phyloP scores from a whole-genome alignment of 2,888 invertebrate species.

The Drosophila sordidula region DNA sequence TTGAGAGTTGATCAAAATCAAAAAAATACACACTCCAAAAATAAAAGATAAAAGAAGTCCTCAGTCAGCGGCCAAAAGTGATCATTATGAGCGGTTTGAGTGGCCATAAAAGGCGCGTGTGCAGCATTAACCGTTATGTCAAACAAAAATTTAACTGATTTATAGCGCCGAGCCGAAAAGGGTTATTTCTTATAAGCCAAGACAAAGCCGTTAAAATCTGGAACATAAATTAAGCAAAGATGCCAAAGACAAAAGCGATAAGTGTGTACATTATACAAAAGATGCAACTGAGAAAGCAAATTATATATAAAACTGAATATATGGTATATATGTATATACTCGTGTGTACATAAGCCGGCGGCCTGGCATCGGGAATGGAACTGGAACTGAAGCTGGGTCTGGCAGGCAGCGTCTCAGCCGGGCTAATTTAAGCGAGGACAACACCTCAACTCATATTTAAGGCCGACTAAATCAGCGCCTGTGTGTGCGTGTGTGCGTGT shows the following conservation, averaged over 20 bases:
- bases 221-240: slow-evolving; percentile 73
- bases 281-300: slow-evolving; percentile 47
- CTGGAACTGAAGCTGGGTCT: slow-evolving; percentile 4
- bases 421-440: slow-evolving; percentile 83
- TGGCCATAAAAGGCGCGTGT: slow-evolving; percentile 64
- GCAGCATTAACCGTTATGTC: slow-evolving; percentile 55
- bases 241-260: slow-evolving; percentile 75
- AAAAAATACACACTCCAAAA: neutral
- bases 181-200: slow-evolving; percentile 53
- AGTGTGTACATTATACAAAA: slow-evolving; percentile 36
- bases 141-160: slow-evolving; percentile 57
- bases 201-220: slow-evolving; percentile 54
- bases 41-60: neutral
- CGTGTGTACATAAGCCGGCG: slow-evolving; percentile 23
- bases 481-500: slow-evolving; percentile 21
- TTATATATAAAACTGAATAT: slow-evolving; percentile 22
- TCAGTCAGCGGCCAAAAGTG: slow-evolving; percentile 4
- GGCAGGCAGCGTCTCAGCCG: slow-evolving; percentile 54
- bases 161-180: slow-evolving; percentile 63
- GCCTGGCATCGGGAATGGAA: slow-evolving; percentile 29
- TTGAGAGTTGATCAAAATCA: slow-evolving; percentile 46
- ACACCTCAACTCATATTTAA: slow-evolving; percentile 83
- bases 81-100: slow-evolving; percentile 31
- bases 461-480: slow-evolving; percentile 79
- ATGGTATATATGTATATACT: neutral